Percentiles rank a stretch among this genome's conserved stretches.
phyloP scores from a whole-genome alignment of 2,888 invertebrate species.

The Blera fallax region DNA sequence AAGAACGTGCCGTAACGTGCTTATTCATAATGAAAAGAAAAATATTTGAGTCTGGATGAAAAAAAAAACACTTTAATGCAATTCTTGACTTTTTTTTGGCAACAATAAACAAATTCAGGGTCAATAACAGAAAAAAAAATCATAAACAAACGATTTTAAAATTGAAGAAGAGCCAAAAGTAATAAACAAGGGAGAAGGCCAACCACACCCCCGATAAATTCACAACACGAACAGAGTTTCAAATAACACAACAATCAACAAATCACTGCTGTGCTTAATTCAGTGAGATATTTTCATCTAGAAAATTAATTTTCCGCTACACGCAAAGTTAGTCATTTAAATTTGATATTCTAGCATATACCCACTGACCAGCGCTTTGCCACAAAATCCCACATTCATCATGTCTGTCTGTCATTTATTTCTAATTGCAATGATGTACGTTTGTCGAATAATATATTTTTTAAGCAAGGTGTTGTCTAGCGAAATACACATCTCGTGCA shows the following conservation, averaged over 20 bases:
- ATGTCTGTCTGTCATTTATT: neutral
- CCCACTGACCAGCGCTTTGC: neutral
- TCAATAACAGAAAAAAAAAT: neutral
- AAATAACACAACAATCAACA: neutral
- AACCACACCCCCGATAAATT: neutral
- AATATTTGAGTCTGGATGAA: neutral
- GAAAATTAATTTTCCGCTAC: neutral
- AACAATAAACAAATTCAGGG: neutral
- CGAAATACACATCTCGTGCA: neutral
- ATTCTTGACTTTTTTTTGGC: neutral
- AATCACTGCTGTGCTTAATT: neutral
- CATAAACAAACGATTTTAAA: neutral
- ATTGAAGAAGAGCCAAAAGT: neutral
- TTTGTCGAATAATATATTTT: neutral
- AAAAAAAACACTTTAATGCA: neutral
- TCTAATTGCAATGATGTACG: conserved; percentile 22
- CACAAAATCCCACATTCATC: neutral
- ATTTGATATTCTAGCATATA: neutral
- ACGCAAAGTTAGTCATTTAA: neutral
- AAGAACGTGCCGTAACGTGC: no score
- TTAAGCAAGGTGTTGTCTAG: no score
- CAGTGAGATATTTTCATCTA: neutral
- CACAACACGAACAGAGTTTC: neutral
- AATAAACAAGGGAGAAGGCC: neutral
- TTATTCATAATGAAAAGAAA: no score